Percentiles rank a stretch among this genome's conserved stretches.
These are phyloP conservation scores for Pandemis cinnamomeana DNA, from an alignment of 2,888 invertebrate species.

Conservation along the genomic window DNA sequence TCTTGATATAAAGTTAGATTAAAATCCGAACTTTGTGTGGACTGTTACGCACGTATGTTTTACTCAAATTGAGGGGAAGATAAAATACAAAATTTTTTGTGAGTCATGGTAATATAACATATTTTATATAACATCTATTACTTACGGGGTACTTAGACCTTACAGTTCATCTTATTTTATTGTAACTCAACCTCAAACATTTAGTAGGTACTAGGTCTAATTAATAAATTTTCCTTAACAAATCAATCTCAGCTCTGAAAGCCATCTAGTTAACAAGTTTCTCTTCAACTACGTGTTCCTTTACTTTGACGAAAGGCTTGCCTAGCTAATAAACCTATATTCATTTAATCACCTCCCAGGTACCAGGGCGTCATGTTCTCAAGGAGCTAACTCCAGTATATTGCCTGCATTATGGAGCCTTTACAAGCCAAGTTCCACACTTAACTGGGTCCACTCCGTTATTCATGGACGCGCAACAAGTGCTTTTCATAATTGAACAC, in stretches of 20 bases:
- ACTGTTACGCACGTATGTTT: slow-evolving; percentile 1
- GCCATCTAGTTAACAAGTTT: slow-evolving; percentile 9
- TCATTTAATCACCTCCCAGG: slow-evolving; percentile 38
- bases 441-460: slow-evolving; percentile 65
- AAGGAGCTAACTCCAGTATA: slow-evolving; percentile 58
- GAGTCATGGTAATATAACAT: neutral
- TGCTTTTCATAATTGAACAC: slow-evolving; percentile 70
- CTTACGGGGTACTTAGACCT: too few species aligned
- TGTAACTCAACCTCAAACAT: too few species aligned
- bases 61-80: neutral
- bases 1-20: slow-evolving; percentile 15
- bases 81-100: neutral
- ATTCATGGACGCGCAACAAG: slow-evolving; percentile 65
- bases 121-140: neutral
- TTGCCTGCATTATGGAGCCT: slow-evolving; percentile 66
- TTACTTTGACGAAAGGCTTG: slow-evolving; percentile 15
- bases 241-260: neutral
- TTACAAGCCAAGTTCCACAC: slow-evolving; percentile 68
- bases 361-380: slow-evolving; percentile 59
- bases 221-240: slow-evolving; percentile 8
- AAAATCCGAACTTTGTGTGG: neutral
- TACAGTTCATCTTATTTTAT: too few species aligned
- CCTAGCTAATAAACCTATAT: slow-evolving; percentile 30
- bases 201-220: neutral
- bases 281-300: neutral